Base-by-base conservation (phyloP, 2,888 invertebrate genomes). In the Hymenopus coronatus region DNA sequence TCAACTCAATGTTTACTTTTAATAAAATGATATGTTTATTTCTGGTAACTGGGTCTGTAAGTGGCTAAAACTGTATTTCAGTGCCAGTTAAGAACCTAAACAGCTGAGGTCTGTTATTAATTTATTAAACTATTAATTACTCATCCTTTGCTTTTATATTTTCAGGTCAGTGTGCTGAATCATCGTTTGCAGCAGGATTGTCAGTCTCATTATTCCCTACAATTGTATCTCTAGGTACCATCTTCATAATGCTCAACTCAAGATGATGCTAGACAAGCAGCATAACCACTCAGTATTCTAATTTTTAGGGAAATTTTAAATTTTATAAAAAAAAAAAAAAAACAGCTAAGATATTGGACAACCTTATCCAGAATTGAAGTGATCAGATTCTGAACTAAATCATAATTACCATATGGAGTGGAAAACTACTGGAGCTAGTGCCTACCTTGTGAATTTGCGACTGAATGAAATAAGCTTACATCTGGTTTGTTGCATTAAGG, bases 141-240 rank as follows among this genome's bases (percentile, higher is more conserved):
- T 40, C 40, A 40, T 40, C 40, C 40, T 40, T 40, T 40, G 8
- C 28, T 86, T 70, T 86, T 81, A n/a, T 54, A 85, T 27, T 82
- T 88, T 14, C 83, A 89, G 89, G 89, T 83, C 88, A 89, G 84
- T 89, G 89, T 54, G 83, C 82, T 27, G 89, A 89, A 54, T 85
- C 85, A 15, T 82, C 89, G n/a, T 28, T 20, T 30, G 86, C 33
- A 83, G 70, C 82, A 28, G 83, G 83, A 12, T 54, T 20, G 28
- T 27, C 28, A 70, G 30, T 28, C 28, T 12, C 25, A 83, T 30
- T 82, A 28, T 83, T 86, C 46, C 83, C 86, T 7, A 25, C 83
- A 40, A 46, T 89, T 28, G 83, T 89, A 83, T 82, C 70, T 86
- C 28, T 83, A 46, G 86, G 82, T 28, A 54, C 20, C n/a, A 12